Base-by-base conservation (phyloP, 2,113 vertebrate genomes). In the Ondatra zibethicus region DNA sequence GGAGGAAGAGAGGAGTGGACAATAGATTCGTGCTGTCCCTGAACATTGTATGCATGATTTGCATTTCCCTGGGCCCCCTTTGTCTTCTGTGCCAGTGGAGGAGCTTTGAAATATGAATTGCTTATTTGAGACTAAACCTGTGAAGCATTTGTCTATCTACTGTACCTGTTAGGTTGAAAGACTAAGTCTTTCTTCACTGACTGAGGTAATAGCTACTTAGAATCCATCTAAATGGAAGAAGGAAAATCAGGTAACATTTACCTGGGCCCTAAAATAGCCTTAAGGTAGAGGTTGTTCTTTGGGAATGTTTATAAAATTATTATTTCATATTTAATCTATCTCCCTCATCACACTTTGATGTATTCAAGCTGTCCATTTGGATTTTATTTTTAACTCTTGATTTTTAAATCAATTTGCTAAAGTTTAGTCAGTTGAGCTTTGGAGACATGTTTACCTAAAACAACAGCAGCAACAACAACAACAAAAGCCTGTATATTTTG, bases 331-430 rank as follows among this genome's bases (percentile, higher is more conserved):
- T 47, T 85, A 89, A 47, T 86, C 11, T 80, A 47, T 86, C 11
- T 80, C 10, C 8, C 17, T 31, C 39, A 39, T 80, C n/a, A 61
- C 42, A 63, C 23, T 70, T 80, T 25, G 4, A 45, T 58, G 23
- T 50, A 16, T n/a, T 61, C 55, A 31, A 85, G 61, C 3, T 8
- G 7, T 72, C 39, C 80, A n/a, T 55, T 12, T 76, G 29, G 50
- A 16, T 91, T 87, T 95, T 85, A 58, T 81, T 81, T 66, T 81
- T n/a, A n/a, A 72, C 70, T 25, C 70, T 95, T 88, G 81, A 52
- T 87, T 19, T 84, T 87, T 84, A 91, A 16, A 55, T 63, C 33
- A n/a, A 45, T 70, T 25, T 77, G 3, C n/a, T 87, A 82, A 73
- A 50, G 10, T 61, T 77, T 52, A 33, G 10, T 73, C 63, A 82